Evolutionary conservation across 2,888 invertebrate species (phyloP).

Genomic region (Philaethria dido): DNA sequence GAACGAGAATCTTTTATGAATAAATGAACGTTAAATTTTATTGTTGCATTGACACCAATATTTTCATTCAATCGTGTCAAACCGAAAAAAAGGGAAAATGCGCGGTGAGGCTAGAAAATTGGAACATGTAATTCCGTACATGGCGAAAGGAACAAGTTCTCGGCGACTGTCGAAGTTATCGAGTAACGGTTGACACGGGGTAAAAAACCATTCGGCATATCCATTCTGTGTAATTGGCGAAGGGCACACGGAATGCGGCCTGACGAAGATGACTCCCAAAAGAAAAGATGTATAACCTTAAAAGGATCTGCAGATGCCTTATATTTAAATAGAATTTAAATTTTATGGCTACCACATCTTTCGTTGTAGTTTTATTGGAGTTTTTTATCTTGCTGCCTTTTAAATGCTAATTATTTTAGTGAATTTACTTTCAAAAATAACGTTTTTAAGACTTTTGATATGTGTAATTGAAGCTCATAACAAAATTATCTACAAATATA

Average conservation of each 20-base stretch:
- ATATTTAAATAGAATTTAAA: slow-evolving; percentile 73
- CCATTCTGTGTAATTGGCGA: slow-evolving; percentile 72
- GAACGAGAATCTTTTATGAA: slow-evolving; percentile 59
- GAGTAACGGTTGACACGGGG: slow-evolving; percentile 69
- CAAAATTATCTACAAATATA: background rate
- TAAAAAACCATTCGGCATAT: slow-evolving; percentile 69
- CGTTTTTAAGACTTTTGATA: background rate
- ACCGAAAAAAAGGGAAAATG: slow-evolving; percentile 68
- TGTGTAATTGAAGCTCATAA: background rate
- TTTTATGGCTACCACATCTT: slow-evolving; percentile 52
- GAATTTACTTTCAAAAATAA: background rate
- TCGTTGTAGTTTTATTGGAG: slow-evolving; percentile 33
- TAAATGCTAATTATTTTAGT: slow-evolving; percentile 20
- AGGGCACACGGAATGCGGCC: slow-evolving; percentile 71
- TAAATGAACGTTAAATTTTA: slow-evolving; percentile 75
- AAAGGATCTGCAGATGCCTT: slow-evolving; percentile 60
- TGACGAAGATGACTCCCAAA: slow-evolving; percentile 72
- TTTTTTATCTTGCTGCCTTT: slow-evolving; percentile 23
- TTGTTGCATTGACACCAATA: slow-evolving; percentile 79
- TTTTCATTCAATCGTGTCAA: slow-evolving; percentile 59
- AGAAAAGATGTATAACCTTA: slow-evolving; percentile 65
- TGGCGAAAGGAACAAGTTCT: slow-evolving; percentile 66
- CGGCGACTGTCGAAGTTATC: slow-evolving; percentile 71
- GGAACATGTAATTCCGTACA: slow-evolving; percentile 68
- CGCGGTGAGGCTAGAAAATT: slow-evolving; percentile 76